A percentile compares a stretch with the other conserved stretches of the same genome.
phyloP scores from a whole-genome alignment of 2,797 vertebrate genomes.

The Xerus rutilus region DNA sequence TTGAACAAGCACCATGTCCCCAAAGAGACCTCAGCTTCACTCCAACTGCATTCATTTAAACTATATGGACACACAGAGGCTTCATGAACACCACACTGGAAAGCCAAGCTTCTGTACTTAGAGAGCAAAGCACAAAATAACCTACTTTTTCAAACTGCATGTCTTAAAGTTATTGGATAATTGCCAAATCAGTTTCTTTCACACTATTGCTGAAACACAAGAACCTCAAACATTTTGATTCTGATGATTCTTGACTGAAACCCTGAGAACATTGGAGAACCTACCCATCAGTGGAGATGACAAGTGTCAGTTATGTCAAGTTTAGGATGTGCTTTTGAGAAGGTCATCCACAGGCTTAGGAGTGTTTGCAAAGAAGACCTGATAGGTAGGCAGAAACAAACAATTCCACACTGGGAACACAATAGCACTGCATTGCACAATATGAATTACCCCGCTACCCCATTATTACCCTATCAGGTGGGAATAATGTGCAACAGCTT shows the following conservation, averaged over 20 bases:
- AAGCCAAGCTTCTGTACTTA: not conserved
- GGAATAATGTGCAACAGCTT: not conserved
- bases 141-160: not conserved
- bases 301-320: not conserved
- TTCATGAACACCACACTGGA: accelerated
- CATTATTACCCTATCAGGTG: too few relatives aligned
- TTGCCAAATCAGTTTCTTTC: not conserved
- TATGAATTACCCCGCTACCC: not conserved
- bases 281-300: not conserved
- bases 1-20: not conserved
- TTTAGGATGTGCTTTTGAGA: not conserved
- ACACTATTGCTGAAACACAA: not conserved
- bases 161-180: not conserved
- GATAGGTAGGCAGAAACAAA: not conserved
- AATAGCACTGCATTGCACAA: not conserved
- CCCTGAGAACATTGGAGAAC: not conserved
- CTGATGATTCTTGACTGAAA: not conserved
- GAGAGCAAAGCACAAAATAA: not conserved
- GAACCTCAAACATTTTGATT: not conserved
- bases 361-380: not conserved
- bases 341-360: not conserved
- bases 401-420: not conserved
- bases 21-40: not conserved
- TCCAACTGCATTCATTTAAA: not conserved
- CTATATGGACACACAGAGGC: not conserved